Percentiles rank a stretch among this genome's conserved stretches.
Conservation (phyloP, 2,113 vertebrate genomes). For the Lipophrys pholis region DNA sequence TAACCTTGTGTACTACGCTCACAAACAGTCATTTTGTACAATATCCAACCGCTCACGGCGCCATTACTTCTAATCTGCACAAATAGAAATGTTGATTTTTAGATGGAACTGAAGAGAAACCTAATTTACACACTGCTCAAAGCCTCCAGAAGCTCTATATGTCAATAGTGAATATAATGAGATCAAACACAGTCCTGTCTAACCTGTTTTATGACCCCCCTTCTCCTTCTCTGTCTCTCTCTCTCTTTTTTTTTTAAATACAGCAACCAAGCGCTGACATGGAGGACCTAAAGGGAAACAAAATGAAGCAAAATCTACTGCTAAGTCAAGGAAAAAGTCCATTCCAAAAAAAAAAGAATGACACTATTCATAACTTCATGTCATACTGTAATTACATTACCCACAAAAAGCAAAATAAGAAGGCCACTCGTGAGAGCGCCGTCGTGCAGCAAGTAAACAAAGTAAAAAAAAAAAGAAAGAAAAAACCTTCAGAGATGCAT, state of each 20-base stretch:
- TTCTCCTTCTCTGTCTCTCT: not conserved
- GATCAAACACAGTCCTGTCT: not conserved
- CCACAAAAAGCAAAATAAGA: conserved; percentile 47
- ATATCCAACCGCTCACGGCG: no score
- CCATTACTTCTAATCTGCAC: no score
- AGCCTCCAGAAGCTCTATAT: conserved; percentile 9
- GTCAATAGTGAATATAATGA: conserved; percentile 3
- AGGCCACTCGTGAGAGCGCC: conserved; percentile 10
- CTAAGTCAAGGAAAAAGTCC: conserved; percentile 31
- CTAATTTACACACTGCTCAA: not conserved
- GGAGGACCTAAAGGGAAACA: conserved; percentile 16
- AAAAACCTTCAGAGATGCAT: conserved; percentile 79
- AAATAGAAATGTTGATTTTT: no score
- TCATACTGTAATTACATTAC: conserved; percentile 52
- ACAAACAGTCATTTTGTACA: no score
- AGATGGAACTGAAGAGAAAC: no score
- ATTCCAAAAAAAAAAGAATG: conserved; percentile 15
- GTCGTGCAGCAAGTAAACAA: conserved; percentile 55
- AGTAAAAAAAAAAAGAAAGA: conserved; percentile 15
- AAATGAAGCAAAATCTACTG: conserved; percentile 28
- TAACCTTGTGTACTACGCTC: no score
- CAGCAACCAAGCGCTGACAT: conserved; percentile 38
- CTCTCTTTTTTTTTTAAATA: not conserved
- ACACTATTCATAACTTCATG: conserved; percentile 5
- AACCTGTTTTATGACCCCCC: not conserved